phyloP scores from a whole-genome alignment of 2,113 vertebrate species.

The Tringa solitaria region DNA sequence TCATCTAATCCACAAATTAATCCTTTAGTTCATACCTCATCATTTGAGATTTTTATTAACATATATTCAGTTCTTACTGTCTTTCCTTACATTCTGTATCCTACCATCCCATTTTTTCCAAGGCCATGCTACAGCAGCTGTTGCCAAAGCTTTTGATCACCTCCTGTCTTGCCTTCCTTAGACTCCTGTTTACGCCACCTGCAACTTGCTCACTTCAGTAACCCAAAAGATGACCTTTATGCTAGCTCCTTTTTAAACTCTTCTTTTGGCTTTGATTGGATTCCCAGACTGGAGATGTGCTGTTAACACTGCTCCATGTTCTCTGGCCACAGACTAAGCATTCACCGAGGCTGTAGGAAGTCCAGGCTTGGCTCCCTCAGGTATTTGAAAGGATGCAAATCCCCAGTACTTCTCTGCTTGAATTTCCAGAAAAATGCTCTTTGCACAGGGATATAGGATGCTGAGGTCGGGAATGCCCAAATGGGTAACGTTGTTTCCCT shows the following conservation, averaged over 20 bases:
- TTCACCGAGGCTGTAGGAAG: neutral
- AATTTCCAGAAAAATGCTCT: neutral
- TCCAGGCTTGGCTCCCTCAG: neutral
- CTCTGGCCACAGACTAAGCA: neutral
- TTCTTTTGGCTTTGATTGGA: neutral
- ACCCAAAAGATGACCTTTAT: neutral
- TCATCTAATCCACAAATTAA: neutral
- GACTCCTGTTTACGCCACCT: neutral
- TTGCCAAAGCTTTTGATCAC: neutral
- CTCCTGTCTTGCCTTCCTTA: neutral
- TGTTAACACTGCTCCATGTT: rapidly evolving
- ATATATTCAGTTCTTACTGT: neutral
- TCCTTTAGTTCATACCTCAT: neutral
- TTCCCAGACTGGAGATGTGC: neutral
- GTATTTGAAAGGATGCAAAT: neutral
- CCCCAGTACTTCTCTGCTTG: neutral
- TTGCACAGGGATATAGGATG: neutral
- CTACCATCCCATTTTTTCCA: neutral
- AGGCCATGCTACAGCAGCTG: neutral
- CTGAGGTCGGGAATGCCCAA: neutral
- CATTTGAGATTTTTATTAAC: neutral
- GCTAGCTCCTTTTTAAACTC: neutral
- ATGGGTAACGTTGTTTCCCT: neutral
- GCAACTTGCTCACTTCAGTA: neutral
- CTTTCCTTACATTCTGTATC: rapidly evolving